Conservation (phyloP, 2,888 invertebrate genomes). For the Idaea biselata region DNA sequence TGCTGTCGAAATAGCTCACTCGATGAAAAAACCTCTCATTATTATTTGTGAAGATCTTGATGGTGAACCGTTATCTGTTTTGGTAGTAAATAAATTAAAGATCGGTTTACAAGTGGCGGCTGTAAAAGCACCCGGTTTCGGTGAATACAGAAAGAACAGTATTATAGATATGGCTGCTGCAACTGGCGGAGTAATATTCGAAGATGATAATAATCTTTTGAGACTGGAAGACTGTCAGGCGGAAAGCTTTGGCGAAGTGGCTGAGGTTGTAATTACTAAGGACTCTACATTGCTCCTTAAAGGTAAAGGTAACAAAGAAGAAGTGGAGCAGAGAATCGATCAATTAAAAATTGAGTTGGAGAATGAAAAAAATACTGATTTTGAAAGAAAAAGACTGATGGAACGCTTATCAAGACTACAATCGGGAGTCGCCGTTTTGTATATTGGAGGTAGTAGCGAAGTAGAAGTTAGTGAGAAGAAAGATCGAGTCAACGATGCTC, state of each 20-base stretch:
- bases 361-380: constrained; percentile 87
- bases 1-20: constrained; percentile 95
- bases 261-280: constrained; percentile 94
- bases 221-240: constrained; percentile 92
- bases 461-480: constrained; percentile 97
- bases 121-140: constrained; percentile 97
- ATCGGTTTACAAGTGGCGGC: constrained; percentile 95
- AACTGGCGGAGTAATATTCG: constrained; percentile 95
- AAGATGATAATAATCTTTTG: constrained; percentile 92
- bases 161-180: constrained; percentile 95
- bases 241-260: constrained; percentile 90
- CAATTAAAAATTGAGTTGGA: constrained; percentile 91
- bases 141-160: constrained; percentile 94
- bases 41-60: constrained; percentile 98
- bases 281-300: constrained; percentile 88
- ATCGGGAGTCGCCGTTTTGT: constrained; percentile 87
- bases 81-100: constrained; percentile 93
- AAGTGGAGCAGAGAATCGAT: constrained; percentile 88
- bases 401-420: constrained; percentile 94
- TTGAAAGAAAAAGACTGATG: constrained; percentile 93
- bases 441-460: constrained; percentile 92
- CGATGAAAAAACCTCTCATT: constrained; percentile 93
- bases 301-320: constrained; percentile 88
- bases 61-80: constrained; percentile 93
- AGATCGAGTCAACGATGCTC: constrained; percentile 95